Conservation (phyloP, 2,113 vertebrate species). For the Dromaius novaehollandiae region DNA sequence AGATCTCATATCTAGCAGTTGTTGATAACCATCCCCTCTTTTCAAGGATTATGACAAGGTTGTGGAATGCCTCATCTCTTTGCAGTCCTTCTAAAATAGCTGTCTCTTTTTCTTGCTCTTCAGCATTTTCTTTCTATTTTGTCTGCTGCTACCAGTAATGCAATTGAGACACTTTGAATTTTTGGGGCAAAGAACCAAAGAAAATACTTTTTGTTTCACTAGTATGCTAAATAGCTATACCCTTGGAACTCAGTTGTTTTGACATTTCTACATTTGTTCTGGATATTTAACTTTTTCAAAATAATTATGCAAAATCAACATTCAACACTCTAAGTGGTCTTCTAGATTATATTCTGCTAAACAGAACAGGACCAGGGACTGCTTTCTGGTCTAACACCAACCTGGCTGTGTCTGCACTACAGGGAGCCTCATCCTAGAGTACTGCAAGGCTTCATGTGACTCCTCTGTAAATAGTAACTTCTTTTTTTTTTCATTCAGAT, state of each 20-base stretch:
- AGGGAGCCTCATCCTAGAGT: background rate
- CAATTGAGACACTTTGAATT: background rate
- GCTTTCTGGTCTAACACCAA: background rate
- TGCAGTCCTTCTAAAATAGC: accelerated
- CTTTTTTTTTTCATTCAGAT: background rate
- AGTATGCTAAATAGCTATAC: background rate
- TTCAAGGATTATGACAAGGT: background rate
- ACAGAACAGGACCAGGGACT: background rate
- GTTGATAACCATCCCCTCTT: background rate
- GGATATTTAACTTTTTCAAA: background rate
- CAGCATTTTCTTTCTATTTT: background rate
- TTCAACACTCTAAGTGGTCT: background rate
- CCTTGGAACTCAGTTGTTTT: background rate
- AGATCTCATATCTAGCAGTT: background rate
- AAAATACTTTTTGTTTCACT: background rate
- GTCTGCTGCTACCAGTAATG: accelerated
- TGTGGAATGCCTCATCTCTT: background rate
- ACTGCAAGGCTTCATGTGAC: background rate
- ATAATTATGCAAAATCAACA: background rate
- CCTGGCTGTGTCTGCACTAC: background rate
- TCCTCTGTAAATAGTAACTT: background rate
- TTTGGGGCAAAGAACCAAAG: background rate
- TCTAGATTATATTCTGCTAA: background rate
- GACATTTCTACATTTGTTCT: background rate
- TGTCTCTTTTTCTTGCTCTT: background rate